Base-by-base conservation (phyloP, 1,140 invertebrate species). In the Myzus persicae region DNA sequence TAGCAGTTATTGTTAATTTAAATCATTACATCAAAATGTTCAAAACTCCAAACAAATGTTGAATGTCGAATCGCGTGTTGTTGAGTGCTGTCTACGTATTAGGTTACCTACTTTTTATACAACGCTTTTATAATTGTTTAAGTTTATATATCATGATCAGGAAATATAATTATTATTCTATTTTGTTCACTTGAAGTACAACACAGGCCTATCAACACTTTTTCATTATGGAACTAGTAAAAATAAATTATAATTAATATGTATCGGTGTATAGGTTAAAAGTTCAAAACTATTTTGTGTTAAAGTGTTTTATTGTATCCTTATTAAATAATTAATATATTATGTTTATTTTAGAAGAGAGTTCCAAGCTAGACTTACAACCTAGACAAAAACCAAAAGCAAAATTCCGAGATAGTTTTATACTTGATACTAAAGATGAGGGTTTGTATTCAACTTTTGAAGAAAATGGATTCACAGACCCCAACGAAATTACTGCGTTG, bases 311-410 rank as follows among this genome's bases (percentile, higher is more conserved):
- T 67, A 67, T 18, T 67, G 11, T n/a, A 67, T 5, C 6, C 14
- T 18, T n/a, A 67, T 67, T 11, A 11, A n/a, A n/a, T n/a, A 67
- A 67, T 81, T 38, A 6, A 38, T 81, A n/a, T 81, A 36, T 81
- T 5, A 42, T 44, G 42, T 51, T 88, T 24, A 38, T 88, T 93
- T 93, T 36, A 94, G 94, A 88, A 67, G 94, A 94, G 76, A 93
- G 46, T 76, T 93, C 91, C 36, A 93, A 84, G 5, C 93, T 67
- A 36, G 94, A 94, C 5, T 24, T 44, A 7, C 93, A 93, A 76
- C 94, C 94, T 26, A 91, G 93, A 6, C 94, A 95, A 94, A 95
- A 95, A 87, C 95, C 95, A 3, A 94, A 94, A 89, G 94, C 94
- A 24, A 94, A 94, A 88, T 93, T 95, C 24, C 94, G 95, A 26